Base-by-base conservation (phyloP, 2,888 invertebrate genomes). In the Latheticus oryzae region DNA sequence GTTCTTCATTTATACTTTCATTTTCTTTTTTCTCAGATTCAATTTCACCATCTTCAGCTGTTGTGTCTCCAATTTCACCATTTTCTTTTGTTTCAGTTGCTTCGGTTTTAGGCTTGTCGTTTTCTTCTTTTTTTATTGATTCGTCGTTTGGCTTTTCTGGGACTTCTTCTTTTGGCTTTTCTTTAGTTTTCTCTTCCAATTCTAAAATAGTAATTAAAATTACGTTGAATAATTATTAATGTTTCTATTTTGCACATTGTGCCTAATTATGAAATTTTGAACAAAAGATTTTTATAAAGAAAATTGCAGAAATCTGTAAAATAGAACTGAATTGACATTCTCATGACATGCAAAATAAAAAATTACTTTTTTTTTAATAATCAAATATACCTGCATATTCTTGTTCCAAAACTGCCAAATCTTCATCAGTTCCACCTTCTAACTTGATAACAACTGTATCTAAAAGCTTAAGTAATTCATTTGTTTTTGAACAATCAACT, bases 361-460 rank as follows among this genome's bases (percentile, higher is more conserved):
- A n/a, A n/a, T n/a, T n/a, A n/a, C n/a, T n/a, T n/a, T n/a, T n/a
- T n/a, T n/a, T n/a, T n/a, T 1, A 9, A 11, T 26, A n/a, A 21
- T 15, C 47, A 8, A 2, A 30, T 12, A 58, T 66, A 78, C 79
- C 61, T 79, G 82, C 63, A 64, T 78, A 78, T 67, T 87, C 86
- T 67, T 88, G 84, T 69, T 96, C 94, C n/a, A 97, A 82, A 15
- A 89, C 84, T 67, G 89, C 90, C 9, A 97, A 80, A 79, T 97
- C 97, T 69, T 92, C 91, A 33, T 93, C 93, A 0, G 87, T 88
- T 0, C 93, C 94, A 11, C 97, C 98, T 80, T 99, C 98, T 30
- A 99, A 82, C 77, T 95, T 93, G 61, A 99, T 95, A 3, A 99
- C 98, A 28, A 95, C 97, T 50, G 97, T 93, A 78, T 99, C 99